Base-by-base conservation (phyloP, 92 coral and sea anemone genomes). In the Diadumene lineata region DNA sequence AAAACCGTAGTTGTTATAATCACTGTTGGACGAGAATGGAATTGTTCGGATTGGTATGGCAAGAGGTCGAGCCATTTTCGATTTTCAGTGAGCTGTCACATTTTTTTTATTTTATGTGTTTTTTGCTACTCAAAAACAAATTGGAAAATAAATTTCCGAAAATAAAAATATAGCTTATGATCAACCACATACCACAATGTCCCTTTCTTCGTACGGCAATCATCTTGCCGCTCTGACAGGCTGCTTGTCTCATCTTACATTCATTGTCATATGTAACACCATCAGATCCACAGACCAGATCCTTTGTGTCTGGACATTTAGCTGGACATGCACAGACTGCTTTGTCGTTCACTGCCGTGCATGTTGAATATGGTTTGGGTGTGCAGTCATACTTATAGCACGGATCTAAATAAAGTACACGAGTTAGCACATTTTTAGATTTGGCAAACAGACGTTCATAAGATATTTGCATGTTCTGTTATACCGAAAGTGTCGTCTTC, bases 241-340 rank as follows among this genome's bases (percentile, higher is more conserved):
- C 76, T 7, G 60, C 53, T 17, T 25, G 69, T 69, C 50, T 56
- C 69, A 69, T 33, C 32, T 33, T 22, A 38, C 82, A 78, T 66
- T 78, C 82, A 33, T 78, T 78, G 76, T 69, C 38, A 33, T 78
- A 78, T 19, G 66, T 43, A 22, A 30, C 60, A 32, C 66, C 72
- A 30, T 78, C 69, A 34, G 82, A 68, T 24, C 75, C 82, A 58
- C 82, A 78, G 32, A 78, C 76, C 21, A 50, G 75, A 33, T 69
- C 60, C 9, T 50, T 43, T n/a, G 38, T 55, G 0, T 9, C 11
- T 11, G 82, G 61, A 60, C 82, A 78, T n/a, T 16, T 64, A 21
- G 8, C 34, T 7, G 75, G 68, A 78, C 82, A 78, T 43, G 32
- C 68, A 27, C 82, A 82, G 1, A 46, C 43, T 58, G 78, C 70